Conservation (phyloP, 2,113 vertebrate species). For the Apeltes quadracus region DNA sequence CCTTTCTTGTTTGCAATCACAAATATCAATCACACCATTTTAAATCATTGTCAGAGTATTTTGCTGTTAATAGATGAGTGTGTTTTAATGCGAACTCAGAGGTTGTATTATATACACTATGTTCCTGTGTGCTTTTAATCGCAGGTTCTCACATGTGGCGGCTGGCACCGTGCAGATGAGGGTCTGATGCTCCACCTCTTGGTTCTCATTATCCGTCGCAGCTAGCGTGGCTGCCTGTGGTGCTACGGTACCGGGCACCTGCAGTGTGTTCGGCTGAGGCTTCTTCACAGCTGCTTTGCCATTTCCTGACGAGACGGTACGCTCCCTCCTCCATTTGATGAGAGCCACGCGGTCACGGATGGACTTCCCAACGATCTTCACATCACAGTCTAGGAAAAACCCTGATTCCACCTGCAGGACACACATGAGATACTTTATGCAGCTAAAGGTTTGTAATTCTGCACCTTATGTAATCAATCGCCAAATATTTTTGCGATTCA, state of each 20-base stretch:
- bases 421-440: constrained; percentile 6
- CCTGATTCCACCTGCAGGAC: constrained; percentile 91
- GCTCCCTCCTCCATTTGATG: constrained; percentile 92
- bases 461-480: background rate
- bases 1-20: background rate
- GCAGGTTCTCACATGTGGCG: constrained; percentile 85
- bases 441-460: constrained; percentile 2
- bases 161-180: constrained; percentile 81
- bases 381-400: constrained; percentile 94
- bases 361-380: constrained; percentile 95
- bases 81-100: background rate
- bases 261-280: constrained; percentile 75
- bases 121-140: constrained; percentile 8
- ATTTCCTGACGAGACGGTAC: constrained; percentile 81
- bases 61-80: background rate
- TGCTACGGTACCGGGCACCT: constrained; percentile 82
- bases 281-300: constrained; percentile 74
- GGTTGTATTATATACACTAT: background rate
- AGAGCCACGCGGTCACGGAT: constrained; percentile 94
- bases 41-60: background rate
- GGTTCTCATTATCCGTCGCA: constrained; percentile 83
- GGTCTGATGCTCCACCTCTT: constrained; percentile 83
- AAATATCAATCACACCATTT: constrained; percentile 7
- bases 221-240: constrained; percentile 72
- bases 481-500: background rate